Conservation (phyloP, 1,140 invertebrate genomes). For the Drosophila elegans region DNA sequence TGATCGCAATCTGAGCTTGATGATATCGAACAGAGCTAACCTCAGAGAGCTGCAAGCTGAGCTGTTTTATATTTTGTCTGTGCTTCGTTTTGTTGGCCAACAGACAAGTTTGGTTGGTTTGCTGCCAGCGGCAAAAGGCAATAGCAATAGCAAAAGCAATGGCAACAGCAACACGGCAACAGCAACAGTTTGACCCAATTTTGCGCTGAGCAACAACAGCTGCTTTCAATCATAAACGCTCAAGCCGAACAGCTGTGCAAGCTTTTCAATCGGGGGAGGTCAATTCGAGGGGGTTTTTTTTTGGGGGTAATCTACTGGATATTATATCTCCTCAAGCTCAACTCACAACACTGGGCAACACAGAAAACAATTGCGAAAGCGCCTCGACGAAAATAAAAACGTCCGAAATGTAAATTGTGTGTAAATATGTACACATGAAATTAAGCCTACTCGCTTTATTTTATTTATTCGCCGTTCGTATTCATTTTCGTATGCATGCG, state of each 20-base stretch:
- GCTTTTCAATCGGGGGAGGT: slow-evolving; percentile 36
- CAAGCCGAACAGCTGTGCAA: slow-evolving; percentile 68
- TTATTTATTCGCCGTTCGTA: slow-evolving; percentile 54
- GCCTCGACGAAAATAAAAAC: slow-evolving; percentile 35
- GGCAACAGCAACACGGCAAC: slow-evolving; percentile 9
- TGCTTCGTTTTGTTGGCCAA: slow-evolving; percentile 52
- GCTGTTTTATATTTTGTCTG: slow-evolving; percentile 19
- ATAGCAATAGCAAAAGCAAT: slow-evolving; percentile 10
- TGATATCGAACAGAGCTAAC: slow-evolving; percentile 23
- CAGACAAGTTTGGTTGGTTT: slow-evolving; percentile 77
- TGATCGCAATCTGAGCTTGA: slow-evolving; percentile 33
- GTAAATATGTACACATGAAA: slow-evolving; percentile 58
- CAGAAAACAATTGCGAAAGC: slow-evolving; percentile 49
- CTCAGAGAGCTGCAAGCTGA: slow-evolving; percentile 2
- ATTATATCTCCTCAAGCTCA: background rate
- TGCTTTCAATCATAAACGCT: slow-evolving; percentile 48
- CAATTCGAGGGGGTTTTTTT: slow-evolving; percentile 19
- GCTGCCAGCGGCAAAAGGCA: slow-evolving; percentile 34
- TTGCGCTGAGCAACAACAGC: slow-evolving; percentile 48
- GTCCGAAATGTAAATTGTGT: slow-evolving; percentile 54
- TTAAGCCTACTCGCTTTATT: slow-evolving; percentile 65
- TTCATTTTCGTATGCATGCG: slow-evolving; percentile 50
- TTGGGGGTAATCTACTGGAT: slow-evolving; percentile 6
- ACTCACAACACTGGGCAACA: slow-evolving; percentile 20
- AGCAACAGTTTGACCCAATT: slow-evolving; percentile 78